Evolutionary conservation across 1,140 invertebrate genomes (phyloP), one percentile per base, ranked within the genome.

Genomic region (Musca domestica): DNA sequence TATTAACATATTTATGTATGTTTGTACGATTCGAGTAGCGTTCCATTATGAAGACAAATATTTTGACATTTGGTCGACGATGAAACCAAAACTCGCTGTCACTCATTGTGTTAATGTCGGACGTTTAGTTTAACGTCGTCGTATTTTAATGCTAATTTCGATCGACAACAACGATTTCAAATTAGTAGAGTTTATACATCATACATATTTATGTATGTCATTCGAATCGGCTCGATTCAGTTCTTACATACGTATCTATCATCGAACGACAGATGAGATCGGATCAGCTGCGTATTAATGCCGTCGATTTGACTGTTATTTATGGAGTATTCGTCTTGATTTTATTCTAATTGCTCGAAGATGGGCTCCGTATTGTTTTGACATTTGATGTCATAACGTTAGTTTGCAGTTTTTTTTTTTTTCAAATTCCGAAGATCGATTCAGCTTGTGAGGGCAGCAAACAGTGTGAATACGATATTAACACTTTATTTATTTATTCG

Each of bases 391-490:
- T 15, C 19, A 56, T 27, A 56, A 56, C 52, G 52, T 56, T 56
- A 56, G 52, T 56, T 56, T 56, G 52, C 52, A 56, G 14, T 56
- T 27, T 27, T n/a, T 15, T 56, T 56, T 41, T 10, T 10, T 41
- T 41, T 41, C 34, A 12, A 4, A 1, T 15, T 51, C n/a, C 1
- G 49, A 9, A 9, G 49, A 14, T 56, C 23, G 25, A 10, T 41
- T 34, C 15, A 5, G 15, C 30, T 27, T 30, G 23, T 58, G 25
- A 58, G 15, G 15, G 54, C 54, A 30, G 27, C 27, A 30, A 30
- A 4, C 3, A 41, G 34, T 41, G 56, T 61, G 56, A 61, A 61
- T 61, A 61, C 34, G 56, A 41, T 61, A 41, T 61, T 61, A 61
- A 61, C 56, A 61, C 56, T 9, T 61, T 61, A 61, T 61, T 56